These are phyloP conservation scores for Montipora foliosa DNA, from an alignment of 64 coral and sea anemone genomes.

Conservation along the genomic window DNA sequence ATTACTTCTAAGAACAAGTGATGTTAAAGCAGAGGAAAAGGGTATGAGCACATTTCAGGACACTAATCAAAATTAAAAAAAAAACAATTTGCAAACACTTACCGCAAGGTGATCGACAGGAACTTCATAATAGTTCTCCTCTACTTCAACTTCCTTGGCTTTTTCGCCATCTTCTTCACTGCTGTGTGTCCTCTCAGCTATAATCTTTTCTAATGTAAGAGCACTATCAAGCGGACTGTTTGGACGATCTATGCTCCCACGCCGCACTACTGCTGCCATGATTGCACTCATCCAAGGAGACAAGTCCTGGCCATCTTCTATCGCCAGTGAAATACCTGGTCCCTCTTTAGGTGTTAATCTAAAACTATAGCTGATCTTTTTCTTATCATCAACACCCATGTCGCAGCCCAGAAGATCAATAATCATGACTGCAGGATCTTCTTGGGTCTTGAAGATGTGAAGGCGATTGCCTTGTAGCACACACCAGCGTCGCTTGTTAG, in stretches of 20 bases:
- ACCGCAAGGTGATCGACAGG: constrained; percentile 43
- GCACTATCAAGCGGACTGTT: constrained; percentile 74
- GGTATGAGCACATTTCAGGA: too few species aligned
- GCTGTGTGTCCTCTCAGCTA: constrained; percentile 33
- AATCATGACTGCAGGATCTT: constrained; percentile 89
- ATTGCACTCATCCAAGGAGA: constrained; percentile 98
- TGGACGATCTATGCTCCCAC: constrained; percentile 71
- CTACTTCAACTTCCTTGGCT: constrained; percentile 5
- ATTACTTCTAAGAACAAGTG: too few species aligned
- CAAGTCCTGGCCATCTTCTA: constrained; percentile 89
- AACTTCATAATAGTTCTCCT: constrained; percentile 57
- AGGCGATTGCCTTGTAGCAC: constrained; percentile 84
- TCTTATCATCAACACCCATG: constrained; percentile 93
- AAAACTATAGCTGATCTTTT: constrained; percentile 94
- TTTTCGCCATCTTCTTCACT: constrained; percentile 7
- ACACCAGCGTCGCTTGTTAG: constrained; percentile 82
- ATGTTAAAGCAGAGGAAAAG: too few species aligned
- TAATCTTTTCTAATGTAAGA: constrained; percentile 54
- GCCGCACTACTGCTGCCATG: constrained; percentile 85
- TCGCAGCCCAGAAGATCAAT: constrained; percentile 80
- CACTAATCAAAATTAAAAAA: neutral
- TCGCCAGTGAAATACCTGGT: constrained; percentile 71
- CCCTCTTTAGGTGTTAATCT: constrained; percentile 47
- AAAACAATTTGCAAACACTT: neutral
- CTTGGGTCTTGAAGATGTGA: constrained; percentile 89